A percentile compares a stretch with the other conserved stretches of the same genome.
These are phyloP conservation scores for Paramormyrops hopkinsi DNA, from an alignment of 2,797 vertebrate species.

Conservation along the genomic window DNA sequence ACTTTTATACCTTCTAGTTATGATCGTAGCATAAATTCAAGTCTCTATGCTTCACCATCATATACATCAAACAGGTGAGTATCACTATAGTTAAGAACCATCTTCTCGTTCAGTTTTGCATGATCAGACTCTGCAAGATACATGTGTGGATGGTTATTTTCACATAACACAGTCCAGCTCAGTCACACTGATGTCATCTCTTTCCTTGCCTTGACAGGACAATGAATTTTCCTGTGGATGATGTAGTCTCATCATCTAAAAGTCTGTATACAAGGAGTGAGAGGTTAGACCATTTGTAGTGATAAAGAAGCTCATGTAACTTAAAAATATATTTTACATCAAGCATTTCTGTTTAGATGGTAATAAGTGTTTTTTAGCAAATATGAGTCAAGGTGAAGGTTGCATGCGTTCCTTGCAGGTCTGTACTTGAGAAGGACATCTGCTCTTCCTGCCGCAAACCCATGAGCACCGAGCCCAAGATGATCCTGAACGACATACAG, in stretches of 20 bases:
- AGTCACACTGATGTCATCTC: background rate
- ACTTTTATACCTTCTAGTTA: slow-evolving; percentile 48
- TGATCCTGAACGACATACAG: slow-evolving; percentile 85
- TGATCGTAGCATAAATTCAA: slow-evolving; percentile 50
- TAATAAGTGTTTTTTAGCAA: too few species aligned
- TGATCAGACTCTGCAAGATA: background rate
- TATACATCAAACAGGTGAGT: slow-evolving; percentile 60
- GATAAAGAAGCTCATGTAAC: background rate
- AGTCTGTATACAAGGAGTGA: slow-evolving; percentile 74
- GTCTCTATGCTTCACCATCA: slow-evolving; percentile 46
- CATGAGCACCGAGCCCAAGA: slow-evolving; percentile 78
- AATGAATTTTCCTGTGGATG: slow-evolving; percentile 47
- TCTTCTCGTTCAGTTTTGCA: background rate
- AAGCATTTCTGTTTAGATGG: background rate
- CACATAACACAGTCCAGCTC: background rate
- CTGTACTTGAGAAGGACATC: slow-evolving; percentile 78
- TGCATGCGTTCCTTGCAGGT: slow-evolving; percentile 52
- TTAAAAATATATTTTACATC: slow-evolving; percentile 4
- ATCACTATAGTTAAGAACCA: background rate
- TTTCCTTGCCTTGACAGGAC: slow-evolving; percentile 41
- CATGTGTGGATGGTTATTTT: background rate
- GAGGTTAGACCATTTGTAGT: slow-evolving; percentile 33
- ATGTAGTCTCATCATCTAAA: slow-evolving; percentile 57
- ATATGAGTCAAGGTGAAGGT: background rate
- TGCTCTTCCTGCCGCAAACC: slow-evolving; percentile 83